A percentile compares a stretch with the other conserved stretches of the same genome.
Conservation (phyloP, 2,797 vertebrate genomes). For the Phyllotis vaccarum region DNA sequence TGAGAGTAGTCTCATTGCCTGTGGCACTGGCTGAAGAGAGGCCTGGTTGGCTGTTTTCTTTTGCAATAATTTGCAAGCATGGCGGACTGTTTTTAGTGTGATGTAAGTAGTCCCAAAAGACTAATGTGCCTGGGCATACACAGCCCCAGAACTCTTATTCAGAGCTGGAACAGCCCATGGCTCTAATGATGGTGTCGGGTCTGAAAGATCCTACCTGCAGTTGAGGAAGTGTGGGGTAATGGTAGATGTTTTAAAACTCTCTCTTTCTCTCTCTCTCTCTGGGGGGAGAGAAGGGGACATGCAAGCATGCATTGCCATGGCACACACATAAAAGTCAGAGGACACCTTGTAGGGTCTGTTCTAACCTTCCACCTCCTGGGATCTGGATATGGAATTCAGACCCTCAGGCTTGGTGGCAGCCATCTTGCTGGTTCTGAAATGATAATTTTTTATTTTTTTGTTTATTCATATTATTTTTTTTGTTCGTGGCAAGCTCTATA, state of each 20-base stretch:
- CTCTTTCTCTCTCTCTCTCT: too few species aligned
- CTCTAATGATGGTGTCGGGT: background rate
- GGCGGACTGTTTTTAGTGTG: conserved; percentile 18
- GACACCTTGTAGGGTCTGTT: background rate
- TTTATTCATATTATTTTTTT: background rate
- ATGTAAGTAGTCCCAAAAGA: background rate
- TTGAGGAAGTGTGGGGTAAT: background rate
- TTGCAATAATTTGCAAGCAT: conserved; percentile 45
- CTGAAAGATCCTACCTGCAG: background rate
- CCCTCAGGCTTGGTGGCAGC: background rate
- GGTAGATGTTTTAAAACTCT: background rate
- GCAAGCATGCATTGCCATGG: background rate
- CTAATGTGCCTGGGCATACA: too few species aligned
- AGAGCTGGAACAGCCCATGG: background rate
- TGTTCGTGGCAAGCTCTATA: background rate
- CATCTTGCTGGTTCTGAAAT: background rate
- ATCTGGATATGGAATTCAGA: background rate
- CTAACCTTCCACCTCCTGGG: background rate
- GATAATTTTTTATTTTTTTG: background rate
- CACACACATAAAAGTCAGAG: background rate
- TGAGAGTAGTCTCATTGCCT: background rate
- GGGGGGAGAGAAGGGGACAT: too few species aligned
- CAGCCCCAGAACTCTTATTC: background rate
- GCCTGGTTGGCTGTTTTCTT: background rate
- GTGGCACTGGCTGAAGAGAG: background rate